These are phyloP conservation scores for Platerodrilus igneus DNA, from an alignment of 2,888 invertebrate species.

Conservation along the genomic window DNA sequence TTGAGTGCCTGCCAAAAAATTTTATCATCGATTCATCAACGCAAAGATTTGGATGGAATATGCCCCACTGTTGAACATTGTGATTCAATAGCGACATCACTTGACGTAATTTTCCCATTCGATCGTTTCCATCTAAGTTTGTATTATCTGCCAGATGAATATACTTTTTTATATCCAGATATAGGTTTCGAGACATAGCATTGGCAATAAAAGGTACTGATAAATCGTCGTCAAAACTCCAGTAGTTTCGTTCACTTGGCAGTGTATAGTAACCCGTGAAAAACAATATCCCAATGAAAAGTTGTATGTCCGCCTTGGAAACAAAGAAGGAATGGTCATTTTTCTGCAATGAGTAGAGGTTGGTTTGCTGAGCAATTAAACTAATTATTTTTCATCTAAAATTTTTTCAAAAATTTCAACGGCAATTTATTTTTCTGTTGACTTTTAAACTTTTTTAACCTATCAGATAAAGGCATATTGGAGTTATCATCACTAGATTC, in stretches of 20 bases:
- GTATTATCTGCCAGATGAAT: constrained; percentile 23
- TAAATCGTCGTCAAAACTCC: constrained; percentile 35
- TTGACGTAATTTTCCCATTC: constrained; percentile 22
- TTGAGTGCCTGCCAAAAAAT: constrained; percentile 8
- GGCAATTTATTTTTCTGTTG: no score
- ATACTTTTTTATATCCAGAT: constrained; percentile 25
- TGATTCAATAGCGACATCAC: constrained; percentile 18
- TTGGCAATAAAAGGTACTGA: constrained; percentile 31
- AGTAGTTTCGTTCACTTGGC: constrained; percentile 34
- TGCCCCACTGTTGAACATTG: constrained; percentile 24
- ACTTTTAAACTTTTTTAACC: no score
- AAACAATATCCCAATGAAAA: constrained; percentile 24
- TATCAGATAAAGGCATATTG: no score
- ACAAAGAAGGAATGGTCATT: constrained; percentile 8
- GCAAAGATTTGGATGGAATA: constrained; percentile 27
- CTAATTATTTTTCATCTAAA: no score
- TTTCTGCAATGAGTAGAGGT: background rate
- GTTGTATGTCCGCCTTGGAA: constrained; percentile 9
- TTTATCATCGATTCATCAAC: constrained; percentile 16
- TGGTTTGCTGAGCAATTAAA: no score
- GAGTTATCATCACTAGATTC: no score
- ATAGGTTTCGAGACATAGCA: constrained; percentile 30
- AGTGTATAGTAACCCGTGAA: constrained; percentile 35
- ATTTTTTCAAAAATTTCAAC: no score
- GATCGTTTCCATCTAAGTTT: constrained; percentile 16